These are phyloP conservation scores for Gasterosteus aculeatus DNA, from an alignment of 2,113 vertebrate genomes.

Conservation along the genomic window DNA sequence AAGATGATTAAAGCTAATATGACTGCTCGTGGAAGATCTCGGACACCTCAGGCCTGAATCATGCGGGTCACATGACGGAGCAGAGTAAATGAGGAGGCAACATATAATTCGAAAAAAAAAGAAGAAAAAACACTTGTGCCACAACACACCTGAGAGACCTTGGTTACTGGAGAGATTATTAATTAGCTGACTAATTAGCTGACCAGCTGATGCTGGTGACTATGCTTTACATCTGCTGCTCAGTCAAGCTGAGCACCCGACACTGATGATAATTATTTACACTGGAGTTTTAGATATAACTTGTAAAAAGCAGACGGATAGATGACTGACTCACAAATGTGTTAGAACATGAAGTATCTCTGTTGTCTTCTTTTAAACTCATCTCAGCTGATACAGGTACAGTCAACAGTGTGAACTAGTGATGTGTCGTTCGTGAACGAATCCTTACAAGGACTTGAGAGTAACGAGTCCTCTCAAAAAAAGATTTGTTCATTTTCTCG, in stretches of 20 bases:
- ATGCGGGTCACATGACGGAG: constrained; percentile 18
- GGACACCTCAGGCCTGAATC: background rate
- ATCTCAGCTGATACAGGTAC: background rate
- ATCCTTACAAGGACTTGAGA: no score
- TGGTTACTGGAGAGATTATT: constrained; percentile 44
- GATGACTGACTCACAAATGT: background rate
- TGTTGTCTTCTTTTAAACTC: background rate
- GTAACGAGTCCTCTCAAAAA: no score
- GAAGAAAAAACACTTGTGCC: constrained; percentile 14
- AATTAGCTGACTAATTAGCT: constrained; percentile 62
- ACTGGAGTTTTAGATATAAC: background rate
- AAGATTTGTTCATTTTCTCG: no score
- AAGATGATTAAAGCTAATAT: background rate
- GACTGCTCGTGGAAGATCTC: background rate
- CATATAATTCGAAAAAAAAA: constrained; percentile 31
- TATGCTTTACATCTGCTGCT: constrained; percentile 41
- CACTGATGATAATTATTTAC: constrained; percentile 22
- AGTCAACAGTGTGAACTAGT: no score
- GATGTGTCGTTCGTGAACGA: no score
- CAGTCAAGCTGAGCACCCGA: constrained; percentile 23
- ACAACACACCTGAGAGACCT: constrained; percentile 41
- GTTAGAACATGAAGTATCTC: background rate
- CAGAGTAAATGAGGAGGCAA: constrained; percentile 19
- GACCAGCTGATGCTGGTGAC: constrained; percentile 34
- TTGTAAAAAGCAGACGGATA: background rate